These are phyloP conservation scores for Exephanes ischioxanthus DNA, from an alignment of 2,888 invertebrate species.

Conservation along the genomic window DNA sequence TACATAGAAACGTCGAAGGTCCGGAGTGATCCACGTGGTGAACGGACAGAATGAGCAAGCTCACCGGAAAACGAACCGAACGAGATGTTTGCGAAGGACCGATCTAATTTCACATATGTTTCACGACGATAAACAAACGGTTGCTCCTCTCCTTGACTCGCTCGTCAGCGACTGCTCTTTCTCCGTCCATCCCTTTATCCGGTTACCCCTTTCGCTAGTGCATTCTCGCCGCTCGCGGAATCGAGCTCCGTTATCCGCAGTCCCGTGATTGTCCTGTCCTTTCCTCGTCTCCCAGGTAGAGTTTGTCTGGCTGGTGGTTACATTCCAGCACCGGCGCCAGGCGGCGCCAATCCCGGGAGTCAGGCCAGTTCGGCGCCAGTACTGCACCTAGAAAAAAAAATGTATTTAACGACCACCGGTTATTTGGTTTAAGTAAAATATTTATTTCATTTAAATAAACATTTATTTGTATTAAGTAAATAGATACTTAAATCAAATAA, in stretches of 20 bases:
- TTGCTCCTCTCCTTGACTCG: slow-evolving; percentile 44
- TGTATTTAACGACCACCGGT: no score
- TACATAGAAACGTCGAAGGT: slow-evolving; percentile 1
- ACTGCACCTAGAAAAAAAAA: neutral
- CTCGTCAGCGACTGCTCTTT: neutral
- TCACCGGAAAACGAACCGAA: slow-evolving; percentile 69
- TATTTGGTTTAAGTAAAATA: no score
- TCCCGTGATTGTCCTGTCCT: slow-evolving; percentile 52
- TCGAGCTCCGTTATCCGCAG: slow-evolving; percentile 55
- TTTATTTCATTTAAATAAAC: no score
- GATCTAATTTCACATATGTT: slow-evolving; percentile 74
- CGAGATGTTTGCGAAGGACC: slow-evolving; percentile 74
- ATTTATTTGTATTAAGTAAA: no score
- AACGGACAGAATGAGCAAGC: slow-evolving; percentile 37
- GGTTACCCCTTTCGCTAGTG: slow-evolving; percentile 25
- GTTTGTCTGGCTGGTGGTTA: neutral
- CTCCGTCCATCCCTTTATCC: slow-evolving; percentile 30
- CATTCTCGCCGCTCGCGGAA: slow-evolving; percentile 57
- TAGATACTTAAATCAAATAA: no score
- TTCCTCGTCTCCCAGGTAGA: slow-evolving; percentile 16
- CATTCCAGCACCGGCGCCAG: neutral
- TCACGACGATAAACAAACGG: slow-evolving; percentile 72
- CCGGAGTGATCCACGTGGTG: slow-evolving; percentile 10
- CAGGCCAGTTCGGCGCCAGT: neutral
- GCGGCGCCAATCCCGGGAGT: neutral